phyloP scores from a whole-genome alignment of 23 tunicate genomes.

The Trididemnum miniatum region DNA sequence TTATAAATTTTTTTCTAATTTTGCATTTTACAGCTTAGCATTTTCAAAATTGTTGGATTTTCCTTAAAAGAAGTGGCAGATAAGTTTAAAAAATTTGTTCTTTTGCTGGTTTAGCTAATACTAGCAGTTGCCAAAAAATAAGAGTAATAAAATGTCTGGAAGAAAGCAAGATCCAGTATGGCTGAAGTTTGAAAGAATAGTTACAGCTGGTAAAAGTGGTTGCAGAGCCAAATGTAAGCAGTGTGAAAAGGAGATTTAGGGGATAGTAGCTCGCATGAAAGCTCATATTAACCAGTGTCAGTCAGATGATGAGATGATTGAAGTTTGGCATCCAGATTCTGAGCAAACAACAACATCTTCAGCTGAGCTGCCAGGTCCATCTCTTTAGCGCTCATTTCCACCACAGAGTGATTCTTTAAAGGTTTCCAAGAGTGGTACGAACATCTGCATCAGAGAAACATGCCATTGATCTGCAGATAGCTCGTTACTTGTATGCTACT shows the following conservation, averaged over 20 bases:
- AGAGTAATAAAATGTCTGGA: slow-evolving; percentile 20
- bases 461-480: slow-evolving; percentile 6
- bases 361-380: too few relatives aligned
- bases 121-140: too few relatives aligned
- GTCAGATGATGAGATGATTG: slow-evolving; percentile 3
- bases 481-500: slow-evolving; percentile 13
- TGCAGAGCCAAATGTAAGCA: background rate
- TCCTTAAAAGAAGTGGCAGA: too few relatives aligned
- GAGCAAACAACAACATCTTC: background rate
- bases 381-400: slow-evolving; percentile 15
- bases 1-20: too few relatives aligned
- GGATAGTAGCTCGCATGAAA: slow-evolving; percentile 15
- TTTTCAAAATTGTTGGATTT: too few relatives aligned
- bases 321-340: background rate
- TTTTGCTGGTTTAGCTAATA: too few relatives aligned
- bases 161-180: slow-evolving; percentile 14
- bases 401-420: background rate
- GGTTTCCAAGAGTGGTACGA: background rate
- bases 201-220: slow-evolving; percentile 12
- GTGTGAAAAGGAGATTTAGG: slow-evolving; percentile 12
- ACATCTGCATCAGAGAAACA: background rate
- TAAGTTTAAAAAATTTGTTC: too few relatives aligned
- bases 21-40: too few relatives aligned
- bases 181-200: slow-evolving; percentile 2
- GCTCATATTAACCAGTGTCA: background rate